Evolutionary conservation across 2,797 vertebrate species (phyloP), one percentile per base, ranked within the genome.

Genomic region (Rhinichthys osculus): DNA sequence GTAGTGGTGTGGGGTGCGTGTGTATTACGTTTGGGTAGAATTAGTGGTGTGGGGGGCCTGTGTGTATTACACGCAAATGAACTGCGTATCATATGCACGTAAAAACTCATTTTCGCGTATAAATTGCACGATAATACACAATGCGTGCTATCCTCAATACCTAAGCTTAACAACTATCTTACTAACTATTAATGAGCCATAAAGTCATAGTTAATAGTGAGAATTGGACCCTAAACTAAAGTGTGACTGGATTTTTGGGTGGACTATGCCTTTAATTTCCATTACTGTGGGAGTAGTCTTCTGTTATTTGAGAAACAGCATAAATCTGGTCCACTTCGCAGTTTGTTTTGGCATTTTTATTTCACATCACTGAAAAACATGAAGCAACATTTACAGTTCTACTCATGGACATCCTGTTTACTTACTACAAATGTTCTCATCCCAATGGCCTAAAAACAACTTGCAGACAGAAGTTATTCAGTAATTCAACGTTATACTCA

Each of bases 321-420:
- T 54, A 35, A 35, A 13, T 35, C 50, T 35, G 73, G 19, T 35
- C 50, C 73, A 54, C 30, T 76, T 76, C 6, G 3, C 47, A 35
- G 30, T 33, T 54, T 76, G 33, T 76, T 76, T 38, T 76, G 19
- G 1, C 50, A 54, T 76, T 76, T 74, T 54, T 54, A 54, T 76
- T 54, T 54, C 3, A 35, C 19, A 76, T 11, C 21, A 40, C 23
- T 23, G 38, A 30, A 76, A 66, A 76, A 21, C 5, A 13, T 33
- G 27, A 54, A 76, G 21, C 27, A 11, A 5, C 44, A 47, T 50
- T 50, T 50, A 73, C 7, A 19, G 72, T 33, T 50, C 27, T 30
- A 17, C 17, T 52, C 44, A 21, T 33, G 27, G 17, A 74, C 72
- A 74, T 52, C 72, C 17, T 33, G 44, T 76, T 54, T 76, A 35